phyloP scores from a whole-genome alignment of 1,140 invertebrate genomes.

The Drosophila repleta region DNA sequence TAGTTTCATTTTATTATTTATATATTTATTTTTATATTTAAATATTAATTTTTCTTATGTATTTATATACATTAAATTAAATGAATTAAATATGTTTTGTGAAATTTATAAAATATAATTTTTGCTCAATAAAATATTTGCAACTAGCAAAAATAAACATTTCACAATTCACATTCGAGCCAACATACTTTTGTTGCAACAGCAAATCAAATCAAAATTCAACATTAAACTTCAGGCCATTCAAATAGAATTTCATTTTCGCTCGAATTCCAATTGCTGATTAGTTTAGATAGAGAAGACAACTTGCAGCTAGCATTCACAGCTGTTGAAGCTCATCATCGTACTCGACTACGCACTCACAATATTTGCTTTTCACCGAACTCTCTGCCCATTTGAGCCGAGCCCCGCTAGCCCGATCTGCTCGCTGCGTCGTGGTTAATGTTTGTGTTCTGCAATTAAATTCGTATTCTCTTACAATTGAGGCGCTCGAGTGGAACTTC shows the following conservation, averaged over 20 bases:
- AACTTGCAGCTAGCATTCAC: neutral
- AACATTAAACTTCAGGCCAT: neutral
- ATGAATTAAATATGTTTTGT: no score
- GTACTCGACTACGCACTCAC: conserved; percentile 17
- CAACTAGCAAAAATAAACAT: no score
- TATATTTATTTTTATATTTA: no score
- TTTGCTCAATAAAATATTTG: no score
- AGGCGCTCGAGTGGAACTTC: conserved; percentile 75
- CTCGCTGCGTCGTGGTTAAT: conserved; percentile 17
- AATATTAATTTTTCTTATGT: no score
- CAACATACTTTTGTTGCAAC: neutral
- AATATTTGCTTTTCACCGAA: conserved; percentile 15
- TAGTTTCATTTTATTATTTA: no score
- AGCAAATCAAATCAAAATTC: neutral
- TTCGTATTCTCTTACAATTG: conserved; percentile 80
- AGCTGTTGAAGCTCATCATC: conserved; percentile 11
- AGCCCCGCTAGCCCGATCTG: neutral
- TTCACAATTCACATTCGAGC: no score
- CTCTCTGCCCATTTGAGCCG: conserved; percentile 11
- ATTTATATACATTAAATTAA: no score
- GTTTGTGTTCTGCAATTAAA: conserved; percentile 81
- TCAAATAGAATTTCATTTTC: neutral
- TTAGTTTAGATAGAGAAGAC: conserved; percentile 10
- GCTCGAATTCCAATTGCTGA: conserved; percentile 3
- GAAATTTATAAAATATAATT: no score